These are phyloP conservation scores for Cliona cf. orientalis DNA, from an alignment of 37 sponge, comb jelly and placozoan species.

Conservation along the genomic window DNA sequence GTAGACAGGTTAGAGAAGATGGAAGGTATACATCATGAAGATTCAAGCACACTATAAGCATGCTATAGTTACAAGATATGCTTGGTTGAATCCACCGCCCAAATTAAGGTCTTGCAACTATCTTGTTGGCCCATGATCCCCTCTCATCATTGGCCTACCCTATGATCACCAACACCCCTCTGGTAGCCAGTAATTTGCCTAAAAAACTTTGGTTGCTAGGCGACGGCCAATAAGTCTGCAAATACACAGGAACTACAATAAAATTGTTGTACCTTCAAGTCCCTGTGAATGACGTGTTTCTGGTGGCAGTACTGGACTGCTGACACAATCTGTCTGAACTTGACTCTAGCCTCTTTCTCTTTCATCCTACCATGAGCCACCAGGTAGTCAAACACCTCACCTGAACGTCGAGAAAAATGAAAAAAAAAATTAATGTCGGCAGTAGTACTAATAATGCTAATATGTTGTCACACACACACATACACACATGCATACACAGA, in stretches of 20 bases:
- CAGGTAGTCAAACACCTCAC: conserved; percentile 99
- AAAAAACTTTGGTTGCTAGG: too few species aligned
- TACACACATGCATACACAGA: conserved; percentile 18
- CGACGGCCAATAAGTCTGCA: too few species aligned
- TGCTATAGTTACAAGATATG: background rate
- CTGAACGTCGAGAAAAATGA: conserved; percentile 23
- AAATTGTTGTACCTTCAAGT: conserved; percentile 84
- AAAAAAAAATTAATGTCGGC: background rate
- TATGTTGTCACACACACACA: background rate
- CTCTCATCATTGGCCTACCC: too few species aligned
- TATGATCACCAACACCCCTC: too few species aligned
- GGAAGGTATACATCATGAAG: background rate
- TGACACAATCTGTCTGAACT: conserved; percentile 99
- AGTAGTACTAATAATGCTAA: too few species aligned
- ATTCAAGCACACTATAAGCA: background rate
- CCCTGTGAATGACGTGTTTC: conserved; percentile 98
- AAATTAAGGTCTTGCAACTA: too few species aligned
- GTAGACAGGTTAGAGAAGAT: background rate
- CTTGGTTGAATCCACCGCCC: background rate
- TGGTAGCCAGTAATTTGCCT: too few species aligned
- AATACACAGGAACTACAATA: too few species aligned
- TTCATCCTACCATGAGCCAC: conserved; percentile 99
- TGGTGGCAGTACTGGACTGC: conserved; percentile 99
- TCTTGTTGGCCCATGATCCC: too few species aligned
- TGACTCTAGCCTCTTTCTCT: conserved; percentile 97